Evolutionary conservation across 2,797 vertebrate genomes (phyloP).

Genomic region (Dryobates pubescens): DNA sequence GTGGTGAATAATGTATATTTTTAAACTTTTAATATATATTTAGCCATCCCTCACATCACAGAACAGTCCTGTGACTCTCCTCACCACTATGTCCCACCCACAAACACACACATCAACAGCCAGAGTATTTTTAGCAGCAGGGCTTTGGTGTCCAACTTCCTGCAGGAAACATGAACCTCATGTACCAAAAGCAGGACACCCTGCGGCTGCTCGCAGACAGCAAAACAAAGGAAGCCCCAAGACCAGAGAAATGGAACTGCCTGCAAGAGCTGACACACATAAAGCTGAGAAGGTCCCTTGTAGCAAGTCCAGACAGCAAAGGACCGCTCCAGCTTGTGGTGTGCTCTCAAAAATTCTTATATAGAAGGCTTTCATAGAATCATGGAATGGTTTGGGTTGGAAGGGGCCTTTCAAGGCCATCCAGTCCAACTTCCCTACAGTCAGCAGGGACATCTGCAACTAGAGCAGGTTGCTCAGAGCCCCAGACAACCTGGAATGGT

Average conservation of each 20-base stretch:
- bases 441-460: no score
- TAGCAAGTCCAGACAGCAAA: not conserved
- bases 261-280: fast-evolving
- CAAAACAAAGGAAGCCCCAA: not conserved
- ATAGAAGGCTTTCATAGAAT: not conserved
- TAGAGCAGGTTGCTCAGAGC: no score
- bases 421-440: no score
- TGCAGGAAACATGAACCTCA: not conserved
- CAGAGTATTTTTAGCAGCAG: not conserved
- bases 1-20: not conserved
- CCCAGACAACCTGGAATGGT: no score
- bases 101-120: not conserved
- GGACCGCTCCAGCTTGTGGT: not conserved
- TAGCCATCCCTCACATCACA: not conserved
- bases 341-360: not conserved
- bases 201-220: not conserved
- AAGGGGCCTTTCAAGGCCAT: no score
- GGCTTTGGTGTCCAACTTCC: not conserved
- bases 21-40: not conserved
- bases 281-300: fast-evolving
- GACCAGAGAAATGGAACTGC: not conserved
- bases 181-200: fast-evolving
- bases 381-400: no score
- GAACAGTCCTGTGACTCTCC: not conserved
- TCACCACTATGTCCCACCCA: not conserved